phyloP scores from a whole-genome alignment of 2,113 vertebrate genomes.

The Platichthys flesus region DNA sequence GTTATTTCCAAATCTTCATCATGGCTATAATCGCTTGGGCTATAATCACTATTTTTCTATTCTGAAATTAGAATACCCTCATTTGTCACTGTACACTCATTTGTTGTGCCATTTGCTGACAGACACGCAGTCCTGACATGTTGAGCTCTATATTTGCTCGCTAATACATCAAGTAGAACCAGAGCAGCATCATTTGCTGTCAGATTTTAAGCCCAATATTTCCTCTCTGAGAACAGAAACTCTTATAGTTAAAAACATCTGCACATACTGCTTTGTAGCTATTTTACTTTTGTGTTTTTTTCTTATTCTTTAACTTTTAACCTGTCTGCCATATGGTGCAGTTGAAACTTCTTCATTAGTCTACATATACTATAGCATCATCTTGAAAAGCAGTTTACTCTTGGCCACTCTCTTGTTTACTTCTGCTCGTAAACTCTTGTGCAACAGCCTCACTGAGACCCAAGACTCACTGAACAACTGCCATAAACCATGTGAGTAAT shows the following conservation, averaged over 20 bases:
- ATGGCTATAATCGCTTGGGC: background rate
- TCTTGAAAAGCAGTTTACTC: too few relatives aligned
- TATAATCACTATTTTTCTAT: background rate
- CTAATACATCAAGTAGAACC: too few relatives aligned
- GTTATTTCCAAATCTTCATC: conserved; percentile 6
- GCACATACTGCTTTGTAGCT: too few relatives aligned
- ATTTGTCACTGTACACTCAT: background rate
- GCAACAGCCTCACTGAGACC: background rate
- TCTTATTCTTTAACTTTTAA: too few relatives aligned
- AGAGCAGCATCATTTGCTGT: background rate
- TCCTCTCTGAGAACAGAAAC: background rate
- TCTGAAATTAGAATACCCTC: background rate
- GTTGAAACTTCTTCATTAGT: too few relatives aligned
- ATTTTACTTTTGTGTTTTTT: too few relatives aligned
- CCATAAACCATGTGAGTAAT: background rate
- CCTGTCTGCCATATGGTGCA: too few relatives aligned
- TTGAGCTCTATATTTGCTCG: background rate
- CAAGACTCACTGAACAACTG: background rate
- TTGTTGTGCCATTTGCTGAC: background rate
- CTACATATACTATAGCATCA: too few relatives aligned
- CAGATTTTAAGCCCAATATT: background rate
- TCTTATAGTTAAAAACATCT: too few relatives aligned
- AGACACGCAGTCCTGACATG: background rate
- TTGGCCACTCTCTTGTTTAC: too few relatives aligned
- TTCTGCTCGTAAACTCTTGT: too few relatives aligned